Percentiles rank a stretch among this genome's conserved stretches.
phyloP scores from a whole-genome alignment of 2,113 vertebrate genomes.

The Mesitornis unicolor region DNA sequence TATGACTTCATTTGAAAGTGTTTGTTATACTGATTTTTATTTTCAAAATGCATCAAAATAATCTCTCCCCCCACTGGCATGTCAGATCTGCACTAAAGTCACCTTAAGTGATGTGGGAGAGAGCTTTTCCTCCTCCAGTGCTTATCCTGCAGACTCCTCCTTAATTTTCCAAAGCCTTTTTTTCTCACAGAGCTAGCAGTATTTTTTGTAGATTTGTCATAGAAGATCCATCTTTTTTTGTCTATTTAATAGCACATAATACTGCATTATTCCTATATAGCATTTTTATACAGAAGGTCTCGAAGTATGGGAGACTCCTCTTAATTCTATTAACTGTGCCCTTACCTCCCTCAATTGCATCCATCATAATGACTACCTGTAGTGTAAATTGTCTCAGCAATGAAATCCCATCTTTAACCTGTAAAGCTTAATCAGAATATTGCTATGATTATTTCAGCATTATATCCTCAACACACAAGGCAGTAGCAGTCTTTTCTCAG shows the following conservation, averaged over 20 bases:
- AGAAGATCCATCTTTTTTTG: background rate
- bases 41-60: background rate
- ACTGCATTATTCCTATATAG: background rate
- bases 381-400: background rate
- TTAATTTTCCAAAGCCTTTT: background rate
- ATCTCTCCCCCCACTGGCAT: background rate
- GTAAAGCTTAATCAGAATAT: background rate
- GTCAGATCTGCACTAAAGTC: background rate
- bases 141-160: background rate
- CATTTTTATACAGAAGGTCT: background rate
- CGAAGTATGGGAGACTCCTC: background rate
- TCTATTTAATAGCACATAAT: background rate
- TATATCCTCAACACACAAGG: background rate
- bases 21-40: background rate
- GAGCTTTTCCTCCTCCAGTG: background rate
- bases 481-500: background rate
- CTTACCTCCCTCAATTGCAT: background rate
- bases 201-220: background rate
- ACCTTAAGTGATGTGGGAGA: background rate
- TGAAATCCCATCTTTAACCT: background rate
- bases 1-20: background rate
- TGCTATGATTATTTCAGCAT: background rate
- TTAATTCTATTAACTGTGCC: background rate
- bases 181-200: background rate
- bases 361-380: background rate